Evolutionary conservation across 2,797 vertebrate genomes (phyloP), one percentile per base, ranked within the genome.

Genomic region (Heterohyrax brucei): DNA sequence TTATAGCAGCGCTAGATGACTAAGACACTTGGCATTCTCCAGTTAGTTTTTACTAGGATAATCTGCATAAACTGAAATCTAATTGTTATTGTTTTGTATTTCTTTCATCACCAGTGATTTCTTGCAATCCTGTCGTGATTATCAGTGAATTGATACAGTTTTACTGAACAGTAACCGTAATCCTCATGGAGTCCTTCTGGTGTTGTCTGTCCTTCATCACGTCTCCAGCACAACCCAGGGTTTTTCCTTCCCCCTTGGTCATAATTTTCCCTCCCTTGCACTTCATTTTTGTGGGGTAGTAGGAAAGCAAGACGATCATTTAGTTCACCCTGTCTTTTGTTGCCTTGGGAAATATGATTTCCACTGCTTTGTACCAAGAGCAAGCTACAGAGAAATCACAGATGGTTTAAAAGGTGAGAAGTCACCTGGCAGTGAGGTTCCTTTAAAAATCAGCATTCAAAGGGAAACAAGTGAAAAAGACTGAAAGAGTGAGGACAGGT

Each of bases 351-450:
- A 56, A 94, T 21, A 77, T 89, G 33, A 83, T 95, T 48, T 92
- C 76, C 91, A 1, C 77, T 19, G 33, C 89, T 95, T 62, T 59
- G 18, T 73, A 28, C 76, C 87, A 92, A 61, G 76, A 73, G 78
- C 92, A 89, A 94, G 3, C 24, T 62, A 89, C 72, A 75, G 22
- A 87, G 81, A 83, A 95, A 85, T 91, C 92, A 78, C 87, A 88
- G 64, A 89, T 90, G 46, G 46, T 76, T 30, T 75, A 77, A 97
- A 96, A 81, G 77, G 30, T 95, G 90, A 93, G 68, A 96, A 87
- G 48, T 48, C 93, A 44, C 7, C 66, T 85, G 84, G 46, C 44
- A 97, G 4, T n/a, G 75, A 33, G 39, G 14, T 88, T 96, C 94
- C 53, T 96, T 84, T 88, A 70, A 94, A 87, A 87, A 89, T 18